A percentile compares a stretch with the other conserved stretches of the same genome.
Conservation (phyloP, 2,888 invertebrate genomes). For the Opisthograptis luteolata region DNA sequence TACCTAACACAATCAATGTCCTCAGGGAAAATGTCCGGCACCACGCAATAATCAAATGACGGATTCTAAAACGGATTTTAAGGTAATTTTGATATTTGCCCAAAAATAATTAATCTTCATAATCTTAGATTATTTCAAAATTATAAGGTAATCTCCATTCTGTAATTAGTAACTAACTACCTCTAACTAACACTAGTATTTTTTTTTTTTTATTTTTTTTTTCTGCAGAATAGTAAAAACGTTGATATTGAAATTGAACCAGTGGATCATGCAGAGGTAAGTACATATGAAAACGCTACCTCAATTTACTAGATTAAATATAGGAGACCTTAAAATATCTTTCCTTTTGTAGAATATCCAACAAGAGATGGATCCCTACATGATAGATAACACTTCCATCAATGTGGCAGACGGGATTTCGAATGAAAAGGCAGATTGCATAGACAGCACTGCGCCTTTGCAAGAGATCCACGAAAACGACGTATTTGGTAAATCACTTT, state of each 20-base stretch:
- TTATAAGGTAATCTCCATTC: too few relatives aligned
- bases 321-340: too few relatives aligned
- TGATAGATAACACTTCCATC: slow-evolving; percentile 10
- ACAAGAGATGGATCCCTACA: not conserved
- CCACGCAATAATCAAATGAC: slow-evolving; percentile 36
- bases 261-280: slow-evolving; percentile 7
- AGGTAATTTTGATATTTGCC: slow-evolving; percentile 39
- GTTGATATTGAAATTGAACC: not conserved
- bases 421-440: slow-evolving; percentile 9
- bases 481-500: slow-evolving; percentile 36
- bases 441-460: slow-evolving; percentile 1
- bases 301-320: too few relatives aligned
- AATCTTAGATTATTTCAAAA: too few relatives aligned
- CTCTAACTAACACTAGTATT: too few relatives aligned
- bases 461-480: slow-evolving; percentile 40
- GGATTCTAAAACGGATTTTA: slow-evolving; percentile 49
- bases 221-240: not conserved
- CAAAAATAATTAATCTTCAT: too few relatives aligned
- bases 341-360: too few relatives aligned
- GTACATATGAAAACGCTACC: not conserved
- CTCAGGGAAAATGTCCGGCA: slow-evolving; percentile 9
- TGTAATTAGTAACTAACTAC: too few relatives aligned
- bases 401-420: slow-evolving; percentile 6
- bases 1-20: too few relatives aligned
- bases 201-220: not conserved